Percentiles rank a stretch among this genome's conserved stretches.
phyloP scores from a whole-genome alignment of 2,888 invertebrate genomes.

The Drosophila crucigera region DNA sequence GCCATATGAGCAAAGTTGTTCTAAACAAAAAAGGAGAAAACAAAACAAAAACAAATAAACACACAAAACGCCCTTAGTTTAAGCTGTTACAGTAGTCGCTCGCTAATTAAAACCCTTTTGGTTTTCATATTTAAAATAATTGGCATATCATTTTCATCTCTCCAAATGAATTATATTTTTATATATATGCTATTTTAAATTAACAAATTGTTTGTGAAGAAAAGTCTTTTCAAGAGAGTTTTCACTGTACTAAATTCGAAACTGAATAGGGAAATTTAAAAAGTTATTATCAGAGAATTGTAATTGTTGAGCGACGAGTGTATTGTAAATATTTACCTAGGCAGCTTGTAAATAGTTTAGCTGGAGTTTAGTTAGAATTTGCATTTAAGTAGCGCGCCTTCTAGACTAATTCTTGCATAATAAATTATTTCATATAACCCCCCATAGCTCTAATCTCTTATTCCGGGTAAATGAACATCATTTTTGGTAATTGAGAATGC shows the following conservation, averaged over 20 bases:
- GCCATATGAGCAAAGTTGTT: conserved; percentile 71
- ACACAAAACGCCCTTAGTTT: conserved; percentile 23
- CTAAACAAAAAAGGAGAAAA: conserved; percentile 36
- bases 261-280: not conserved
- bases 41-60: conserved; percentile 7
- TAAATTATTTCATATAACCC: conserved; percentile 67
- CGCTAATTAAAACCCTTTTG: not conserved
- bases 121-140: not conserved
- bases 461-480: conserved; percentile 22
- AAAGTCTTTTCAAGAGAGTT: not conserved
- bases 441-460: not conserved
- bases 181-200: not conserved
- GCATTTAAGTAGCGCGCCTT: conserved; percentile 61
- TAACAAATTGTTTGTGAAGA: not conserved
- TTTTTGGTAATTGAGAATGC: conserved; percentile 18
- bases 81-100: conserved; percentile 28
- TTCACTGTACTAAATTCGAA: not conserved
- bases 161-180: not conserved
- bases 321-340: conserved; percentile 59
- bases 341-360: conserved; percentile 42
- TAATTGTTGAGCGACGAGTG: not conserved
- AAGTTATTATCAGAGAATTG: not conserved
- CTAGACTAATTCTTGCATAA: conserved; percentile 73
- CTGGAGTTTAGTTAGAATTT: conserved; percentile 51
- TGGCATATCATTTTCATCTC: not conserved